Conservation (phyloP, 2,888 invertebrate species). For the Drosophila colorata region DNA sequence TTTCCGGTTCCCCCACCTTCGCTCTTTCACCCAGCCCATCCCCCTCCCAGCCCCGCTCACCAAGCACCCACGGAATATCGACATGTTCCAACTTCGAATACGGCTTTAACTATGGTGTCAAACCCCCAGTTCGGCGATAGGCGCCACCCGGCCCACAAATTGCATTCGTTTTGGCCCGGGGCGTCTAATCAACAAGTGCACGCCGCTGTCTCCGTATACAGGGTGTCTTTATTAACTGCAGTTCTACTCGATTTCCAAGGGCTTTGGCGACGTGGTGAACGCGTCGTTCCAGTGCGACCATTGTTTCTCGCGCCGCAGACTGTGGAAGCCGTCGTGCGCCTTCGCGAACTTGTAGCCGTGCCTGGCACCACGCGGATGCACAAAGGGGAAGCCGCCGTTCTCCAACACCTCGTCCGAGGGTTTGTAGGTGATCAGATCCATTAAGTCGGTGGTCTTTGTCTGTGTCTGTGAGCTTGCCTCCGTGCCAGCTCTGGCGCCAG, state of each 20-base stretch:
- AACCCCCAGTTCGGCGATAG: too few relatives aligned
- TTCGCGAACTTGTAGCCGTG: constrained; percentile 25
- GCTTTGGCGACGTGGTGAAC: constrained; percentile 17
- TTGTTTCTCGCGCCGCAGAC: constrained; percentile 24
- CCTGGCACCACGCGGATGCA: constrained; percentile 6
- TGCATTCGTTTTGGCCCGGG: constrained; percentile 31
- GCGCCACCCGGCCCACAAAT: constrained; percentile 30
- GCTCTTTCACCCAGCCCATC: background rate
- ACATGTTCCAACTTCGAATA: too few relatives aligned
- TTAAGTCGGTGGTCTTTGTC: background rate
- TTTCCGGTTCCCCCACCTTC: background rate
- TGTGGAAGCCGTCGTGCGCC: constrained; percentile 62
- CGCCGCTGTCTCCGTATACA: constrained; percentile 20
- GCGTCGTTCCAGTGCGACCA: constrained; percentile 60
- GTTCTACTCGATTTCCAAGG: background rate
- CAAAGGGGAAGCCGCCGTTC: constrained; percentile 39
- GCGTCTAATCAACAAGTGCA: constrained; percentile 35
- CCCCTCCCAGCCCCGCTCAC: background rate
- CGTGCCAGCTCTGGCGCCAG: too few relatives aligned
- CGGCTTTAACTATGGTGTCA: too few relatives aligned
- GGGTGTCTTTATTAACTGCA: constrained; percentile 28
- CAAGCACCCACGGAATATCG: too few relatives aligned
- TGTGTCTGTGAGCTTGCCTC: too few relatives aligned
- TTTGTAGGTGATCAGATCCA: constrained; percentile 29
- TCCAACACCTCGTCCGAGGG: background rate